Percentiles rank a stretch among this genome's conserved stretches.
phyloP scores from a whole-genome alignment of 30 jellyfish, hydroid and myxozoan species.

The Cassiopea xamachana region DNA sequence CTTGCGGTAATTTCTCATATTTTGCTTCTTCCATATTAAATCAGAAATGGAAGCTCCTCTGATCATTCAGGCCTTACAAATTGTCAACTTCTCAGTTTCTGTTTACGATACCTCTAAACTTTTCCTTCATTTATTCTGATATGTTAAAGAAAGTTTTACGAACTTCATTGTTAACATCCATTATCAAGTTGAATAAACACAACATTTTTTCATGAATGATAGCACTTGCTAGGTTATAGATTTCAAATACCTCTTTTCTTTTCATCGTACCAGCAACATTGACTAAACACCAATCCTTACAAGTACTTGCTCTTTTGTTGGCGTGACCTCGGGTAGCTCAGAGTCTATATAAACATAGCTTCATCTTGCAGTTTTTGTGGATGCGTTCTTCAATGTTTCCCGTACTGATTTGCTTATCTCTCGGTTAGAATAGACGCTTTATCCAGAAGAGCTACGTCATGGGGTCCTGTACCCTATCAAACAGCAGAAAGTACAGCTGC shows the following conservation, averaged over 20 bases:
- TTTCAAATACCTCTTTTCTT: neutral
- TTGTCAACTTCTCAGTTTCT: no score
- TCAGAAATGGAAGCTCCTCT: neutral
- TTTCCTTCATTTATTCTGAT: neutral
- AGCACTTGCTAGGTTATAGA: neutral
- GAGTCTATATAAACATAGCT: no score
- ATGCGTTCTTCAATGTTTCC: no score
- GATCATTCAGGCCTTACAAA: no score
- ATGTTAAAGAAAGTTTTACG: neutral
- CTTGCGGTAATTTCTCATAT: slow-evolving; percentile 11
- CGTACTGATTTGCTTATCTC: no score
- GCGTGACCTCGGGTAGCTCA: neutral
- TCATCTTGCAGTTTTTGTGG: no score
- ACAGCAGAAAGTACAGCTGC: no score
- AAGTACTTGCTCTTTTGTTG: neutral
- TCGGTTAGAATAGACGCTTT: no score
- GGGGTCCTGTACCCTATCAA: no score
- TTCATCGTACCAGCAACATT: neutral
- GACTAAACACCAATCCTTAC: neutral
- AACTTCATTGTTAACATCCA: neutral
- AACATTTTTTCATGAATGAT: neutral
- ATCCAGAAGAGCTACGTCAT: no score
- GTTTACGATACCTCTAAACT: neutral
- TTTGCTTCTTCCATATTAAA: slow-evolving; percentile 12
- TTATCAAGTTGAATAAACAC: neutral